A percentile compares a stretch with the other conserved stretches of the same genome.
phyloP scores from a whole-genome alignment of 30 jellyfish, hydroid and myxozoan species.

The Cassiopea xamachana region DNA sequence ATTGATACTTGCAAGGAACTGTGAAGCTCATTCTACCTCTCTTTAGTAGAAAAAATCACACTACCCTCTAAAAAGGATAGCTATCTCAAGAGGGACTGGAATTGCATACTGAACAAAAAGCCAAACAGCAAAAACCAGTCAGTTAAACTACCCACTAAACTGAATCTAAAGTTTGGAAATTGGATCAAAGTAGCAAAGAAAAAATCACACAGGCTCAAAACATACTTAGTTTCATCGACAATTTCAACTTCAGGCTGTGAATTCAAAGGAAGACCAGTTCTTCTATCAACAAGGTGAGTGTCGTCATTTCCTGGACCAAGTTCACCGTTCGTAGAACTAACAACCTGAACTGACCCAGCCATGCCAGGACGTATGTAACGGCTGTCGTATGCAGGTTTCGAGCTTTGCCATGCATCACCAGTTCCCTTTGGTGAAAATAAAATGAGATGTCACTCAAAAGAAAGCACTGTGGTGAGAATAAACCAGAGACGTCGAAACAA shows the following conservation, averaged over 20 bases:
- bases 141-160: background rate
- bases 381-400: conserved; percentile 72
- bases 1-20: no score
- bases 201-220: background rate
- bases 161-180: background rate
- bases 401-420: conserved; percentile 87
- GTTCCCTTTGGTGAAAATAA: conserved; percentile 54
- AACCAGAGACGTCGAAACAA: no score
- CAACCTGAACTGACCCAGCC: conserved; percentile 98
- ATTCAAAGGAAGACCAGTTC: conserved; percentile 93
- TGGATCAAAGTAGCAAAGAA: background rate
- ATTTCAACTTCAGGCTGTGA: conserved; percentile 96
- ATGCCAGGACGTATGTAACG: conserved; percentile 76
- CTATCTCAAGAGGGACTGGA: no score
- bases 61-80: no score
- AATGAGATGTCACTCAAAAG: background rate
- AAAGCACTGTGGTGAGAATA: no score
- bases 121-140: background rate
- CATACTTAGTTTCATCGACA: conserved; percentile 97
- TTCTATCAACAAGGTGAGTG: conserved; percentile 75
- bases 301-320: conserved; percentile 82
- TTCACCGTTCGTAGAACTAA: conserved; percentile 95
- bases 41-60: no score
- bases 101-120: no score
- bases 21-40: no score